phyloP scores from a whole-genome alignment of 92 coral and sea anemone genomes.

The Porites divaricata region DNA sequence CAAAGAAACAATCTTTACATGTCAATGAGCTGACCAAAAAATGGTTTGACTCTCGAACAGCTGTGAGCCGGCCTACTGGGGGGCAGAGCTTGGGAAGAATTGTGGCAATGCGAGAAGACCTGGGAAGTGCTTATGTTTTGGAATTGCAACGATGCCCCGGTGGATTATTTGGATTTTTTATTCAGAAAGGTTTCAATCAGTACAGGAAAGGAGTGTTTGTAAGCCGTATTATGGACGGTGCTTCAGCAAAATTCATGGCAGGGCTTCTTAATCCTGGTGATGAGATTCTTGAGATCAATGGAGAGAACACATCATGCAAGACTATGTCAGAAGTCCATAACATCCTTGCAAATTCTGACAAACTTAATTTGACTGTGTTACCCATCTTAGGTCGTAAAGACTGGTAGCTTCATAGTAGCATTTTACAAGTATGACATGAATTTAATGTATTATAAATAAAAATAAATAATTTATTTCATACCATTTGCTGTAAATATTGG shows the following conservation, averaged over 20 bases:
- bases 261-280: conserved; percentile 95
- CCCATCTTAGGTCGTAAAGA: conserved; percentile 84
- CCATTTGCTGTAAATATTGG: background rate
- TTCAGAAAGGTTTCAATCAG: conserved; percentile 85
- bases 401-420: conserved; percentile 48
- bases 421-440: too few relatives aligned
- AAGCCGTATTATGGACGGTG: conserved; percentile 85
- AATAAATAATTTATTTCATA: background rate
- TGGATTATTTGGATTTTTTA: conserved; percentile 92
- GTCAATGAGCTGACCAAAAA: conserved; percentile 77
- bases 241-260: conserved; percentile 86
- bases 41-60: conserved; percentile 81
- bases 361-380: conserved; percentile 75
- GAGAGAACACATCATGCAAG: conserved; percentile 61
- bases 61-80: conserved; percentile 80
- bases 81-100: conserved; percentile 82
- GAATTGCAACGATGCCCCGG: conserved; percentile 83
- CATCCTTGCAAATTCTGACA: conserved; percentile 83
- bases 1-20: conserved; percentile 56
- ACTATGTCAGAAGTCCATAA: conserved; percentile 80
- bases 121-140: conserved; percentile 84
- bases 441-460: too few relatives aligned
- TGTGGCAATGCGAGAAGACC: conserved; percentile 70
- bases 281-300: conserved; percentile 89
- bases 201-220: conserved; percentile 83